phyloP scores from a whole-genome alignment of 2,888 invertebrate genomes.

The Agrotis exclamationis region DNA sequence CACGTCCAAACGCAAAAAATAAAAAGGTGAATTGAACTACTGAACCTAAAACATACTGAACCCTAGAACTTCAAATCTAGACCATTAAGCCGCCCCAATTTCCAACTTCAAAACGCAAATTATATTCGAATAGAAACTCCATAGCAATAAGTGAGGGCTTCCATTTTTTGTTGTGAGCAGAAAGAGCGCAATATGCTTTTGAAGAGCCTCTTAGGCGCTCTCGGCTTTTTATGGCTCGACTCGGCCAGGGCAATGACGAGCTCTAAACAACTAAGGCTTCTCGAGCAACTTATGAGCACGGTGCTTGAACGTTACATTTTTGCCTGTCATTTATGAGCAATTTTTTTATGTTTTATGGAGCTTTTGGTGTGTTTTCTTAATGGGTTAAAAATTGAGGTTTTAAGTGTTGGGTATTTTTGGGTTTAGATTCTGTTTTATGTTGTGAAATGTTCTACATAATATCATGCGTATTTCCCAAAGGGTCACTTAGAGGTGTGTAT shows the following conservation, averaged over 20 bases:
- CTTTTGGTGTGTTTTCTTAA: not conserved
- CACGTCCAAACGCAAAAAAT: too few relatives aligned
- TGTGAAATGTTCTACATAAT: too few relatives aligned
- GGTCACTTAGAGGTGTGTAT: too few relatives aligned
- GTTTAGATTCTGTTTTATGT: not conserved
- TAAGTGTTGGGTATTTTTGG: not conserved
- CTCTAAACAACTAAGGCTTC: slow-evolving; percentile 83
- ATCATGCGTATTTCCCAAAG: too few relatives aligned
- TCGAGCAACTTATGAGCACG: slow-evolving; percentile 75
- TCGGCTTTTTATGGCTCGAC: slow-evolving; percentile 77
- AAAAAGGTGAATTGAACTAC: too few relatives aligned
- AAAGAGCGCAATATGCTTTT: slow-evolving; percentile 81
- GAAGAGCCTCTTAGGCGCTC: slow-evolving; percentile 74
- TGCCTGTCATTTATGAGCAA: slow-evolving; percentile 58
- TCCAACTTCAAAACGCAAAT: slow-evolving; percentile 61
- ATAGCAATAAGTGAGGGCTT: slow-evolving; percentile 70
- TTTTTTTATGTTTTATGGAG: slow-evolving; percentile 6
- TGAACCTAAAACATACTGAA: not conserved
- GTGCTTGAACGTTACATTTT: slow-evolving; percentile 63
- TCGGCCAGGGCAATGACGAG: slow-evolving; percentile 68
- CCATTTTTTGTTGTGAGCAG: slow-evolving; percentile 71
- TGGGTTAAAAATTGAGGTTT: not conserved
- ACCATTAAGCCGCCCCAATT: slow-evolving; percentile 25
- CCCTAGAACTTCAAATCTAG: not conserved
- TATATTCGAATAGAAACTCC: slow-evolving; percentile 72